Evolutionary conservation across 2,888 invertebrate species (phyloP).

Genomic region (Drepanosiphum platanoidis): DNA sequence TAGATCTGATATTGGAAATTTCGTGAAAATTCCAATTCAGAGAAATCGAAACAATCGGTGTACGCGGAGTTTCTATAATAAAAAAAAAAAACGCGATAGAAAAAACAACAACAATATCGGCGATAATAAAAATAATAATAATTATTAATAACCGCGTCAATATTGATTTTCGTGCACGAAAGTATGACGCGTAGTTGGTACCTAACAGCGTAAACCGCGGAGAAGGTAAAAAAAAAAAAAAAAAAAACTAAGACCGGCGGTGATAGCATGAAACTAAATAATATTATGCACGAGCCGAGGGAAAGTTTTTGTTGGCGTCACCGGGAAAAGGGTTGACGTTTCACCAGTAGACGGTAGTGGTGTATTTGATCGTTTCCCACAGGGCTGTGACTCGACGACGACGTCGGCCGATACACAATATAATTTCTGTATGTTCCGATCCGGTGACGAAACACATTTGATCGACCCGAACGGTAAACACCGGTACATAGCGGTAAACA

Average conservation of each 20-base stretch:
- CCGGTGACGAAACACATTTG: constrained; percentile 50
- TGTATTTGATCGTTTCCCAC: background rate
- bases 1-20: background rate
- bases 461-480: constrained; percentile 60
- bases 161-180: constrained; percentile 48
- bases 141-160: constrained; percentile 43
- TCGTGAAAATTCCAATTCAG: constrained; percentile 20
- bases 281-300: background rate
- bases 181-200: background rate
- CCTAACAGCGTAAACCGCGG: background rate
- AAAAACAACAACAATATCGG: constrained; percentile 8
- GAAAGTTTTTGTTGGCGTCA: constrained; percentile 20
- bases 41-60: constrained; percentile 31
- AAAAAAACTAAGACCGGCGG: constrained; percentile 12
- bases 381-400: background rate
- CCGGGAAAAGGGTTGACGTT: constrained; percentile 10
- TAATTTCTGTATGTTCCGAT: constrained; percentile 34
- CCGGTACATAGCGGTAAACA: constrained; percentile 53
- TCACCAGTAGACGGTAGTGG: background rate
- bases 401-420: background rate
- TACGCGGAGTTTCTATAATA: background rate
- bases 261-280: background rate
- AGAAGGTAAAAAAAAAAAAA: background rate
- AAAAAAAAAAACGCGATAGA: background rate
- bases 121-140: constrained; percentile 25